phyloP scores from a whole-genome alignment of 2,797 vertebrate species.

The Dendrocincla fuliginosa region DNA sequence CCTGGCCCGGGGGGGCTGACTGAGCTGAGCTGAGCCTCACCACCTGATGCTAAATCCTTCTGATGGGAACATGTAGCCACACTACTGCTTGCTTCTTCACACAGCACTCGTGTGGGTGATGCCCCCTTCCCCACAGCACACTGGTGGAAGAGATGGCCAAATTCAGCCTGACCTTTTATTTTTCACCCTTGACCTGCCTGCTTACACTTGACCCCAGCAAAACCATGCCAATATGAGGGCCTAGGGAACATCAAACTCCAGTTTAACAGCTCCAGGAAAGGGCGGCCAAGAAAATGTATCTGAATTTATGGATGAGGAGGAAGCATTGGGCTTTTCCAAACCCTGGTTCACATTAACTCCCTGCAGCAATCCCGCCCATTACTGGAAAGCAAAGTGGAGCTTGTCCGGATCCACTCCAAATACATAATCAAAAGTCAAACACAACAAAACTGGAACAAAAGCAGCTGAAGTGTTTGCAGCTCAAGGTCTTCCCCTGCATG shows the following conservation, averaged over 20 bases:
- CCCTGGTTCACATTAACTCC: slow-evolving; percentile 42
- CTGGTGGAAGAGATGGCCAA: not conserved
- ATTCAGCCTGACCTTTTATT: not conserved
- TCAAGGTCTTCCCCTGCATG: not conserved
- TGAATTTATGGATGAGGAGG: slow-evolving; percentile 27
- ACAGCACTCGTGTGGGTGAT: not conserved
- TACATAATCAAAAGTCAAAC: slow-evolving; percentile 4
- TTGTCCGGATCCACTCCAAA: slow-evolving; percentile 6
- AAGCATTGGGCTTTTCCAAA: slow-evolving; percentile 25
- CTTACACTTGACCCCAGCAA: not conserved
- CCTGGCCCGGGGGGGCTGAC: not conserved
- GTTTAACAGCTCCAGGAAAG: not conserved
- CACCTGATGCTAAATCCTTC: not conserved
- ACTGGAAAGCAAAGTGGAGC: slow-evolving; percentile 38
- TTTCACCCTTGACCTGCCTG: not conserved
- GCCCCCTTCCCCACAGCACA: not conserved
- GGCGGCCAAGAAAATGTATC: slow-evolving; percentile 36
- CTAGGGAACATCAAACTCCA: not conserved
- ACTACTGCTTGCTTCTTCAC: not conserved
- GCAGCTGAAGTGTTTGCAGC: not conserved
- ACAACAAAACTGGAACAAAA: slow-evolving; percentile 2
- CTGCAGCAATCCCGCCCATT: slow-evolving; percentile 27
- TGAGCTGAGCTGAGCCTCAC: not conserved
- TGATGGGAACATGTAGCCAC: not conserved
- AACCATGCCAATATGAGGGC: not conserved